Percentiles rank a stretch among this genome's conserved stretches.
These are phyloP conservation scores for Gavia stellata DNA, from an alignment of 2,113 vertebrate species.

Conservation along the genomic window DNA sequence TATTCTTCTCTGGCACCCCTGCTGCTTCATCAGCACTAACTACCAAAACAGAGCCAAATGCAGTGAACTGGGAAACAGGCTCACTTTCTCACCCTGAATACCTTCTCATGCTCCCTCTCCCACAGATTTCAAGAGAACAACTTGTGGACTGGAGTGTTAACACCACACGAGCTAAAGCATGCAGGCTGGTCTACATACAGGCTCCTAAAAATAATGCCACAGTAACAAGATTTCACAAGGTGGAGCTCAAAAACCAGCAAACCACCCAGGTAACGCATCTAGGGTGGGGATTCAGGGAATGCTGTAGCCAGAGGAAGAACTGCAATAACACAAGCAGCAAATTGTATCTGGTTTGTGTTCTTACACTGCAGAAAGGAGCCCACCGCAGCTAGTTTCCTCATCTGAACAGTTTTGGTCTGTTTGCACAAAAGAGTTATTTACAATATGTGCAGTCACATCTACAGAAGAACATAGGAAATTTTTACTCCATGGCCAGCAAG, in stretches of 20 bases:
- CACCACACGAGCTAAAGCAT: background rate
- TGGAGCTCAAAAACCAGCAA: conserved; percentile 32
- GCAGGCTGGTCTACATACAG: background rate
- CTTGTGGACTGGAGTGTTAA: background rate
- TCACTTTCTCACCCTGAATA: background rate
- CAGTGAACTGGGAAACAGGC: background rate
- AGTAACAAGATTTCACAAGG: background rate
- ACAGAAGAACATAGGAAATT: conserved; percentile 59
- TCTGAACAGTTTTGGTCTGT: conserved; percentile 9
- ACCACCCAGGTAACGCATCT: background rate
- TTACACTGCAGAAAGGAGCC: background rate
- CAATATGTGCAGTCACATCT: conserved; percentile 59
- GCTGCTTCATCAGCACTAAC: background rate
- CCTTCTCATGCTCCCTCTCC: background rate
- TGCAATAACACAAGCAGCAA: background rate
- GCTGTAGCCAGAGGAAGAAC: background rate
- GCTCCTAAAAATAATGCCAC: background rate
- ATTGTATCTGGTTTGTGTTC: background rate
- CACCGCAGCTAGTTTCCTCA: background rate
- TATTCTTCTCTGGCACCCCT: background rate
- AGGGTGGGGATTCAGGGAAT: background rate
- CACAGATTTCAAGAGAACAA: background rate
- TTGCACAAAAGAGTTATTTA: conserved; percentile 47
- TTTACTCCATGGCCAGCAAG: conserved; percentile 63
- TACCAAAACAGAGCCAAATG: background rate